Evolutionary conservation across 2,113 vertebrate genomes (phyloP), one percentile per base, ranked within the genome.

Genomic region (Cottus gobio): DNA sequence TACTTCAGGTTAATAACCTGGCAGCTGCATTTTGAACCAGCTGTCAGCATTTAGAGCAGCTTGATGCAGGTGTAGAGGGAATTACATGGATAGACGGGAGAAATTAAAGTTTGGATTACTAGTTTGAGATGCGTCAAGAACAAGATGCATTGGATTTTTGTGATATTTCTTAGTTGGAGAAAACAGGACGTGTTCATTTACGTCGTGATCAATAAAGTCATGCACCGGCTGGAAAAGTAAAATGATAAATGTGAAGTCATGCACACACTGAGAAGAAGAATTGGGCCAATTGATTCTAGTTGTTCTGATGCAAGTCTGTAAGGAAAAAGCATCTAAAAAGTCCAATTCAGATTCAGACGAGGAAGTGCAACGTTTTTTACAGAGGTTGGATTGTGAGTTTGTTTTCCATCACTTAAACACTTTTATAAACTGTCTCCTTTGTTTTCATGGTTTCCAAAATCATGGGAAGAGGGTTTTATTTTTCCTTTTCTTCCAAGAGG

Each of bases 341-440:
- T 72, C 68, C 9, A 61, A 2, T 46, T 79, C 50, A 63, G n/a
- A 84, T 46, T 64, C 2, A 79, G 50, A 52, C 4, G n/a, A 8
- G 15, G 22, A 64, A 79, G 39, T 8, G 80, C 28, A 80, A 75
- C 78, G 26, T n/a, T 1, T 44, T 24, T 65, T 24, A 91, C 87
- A 91, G 82, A 89, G 77, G 77, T 28, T 16, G 44, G 34, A 84
- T 86, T 89, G 82, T 89, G 31, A 80, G 44, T 39, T 77, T 87
- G 44, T 86, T 90, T 83, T 79, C 39, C 7, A 79, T 36, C 8
- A 60, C 37, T 37, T 44, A 15, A 44, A 44, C 13, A 44, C 42
- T 44, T 37, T 37, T 44, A 44, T 13, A 69, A 91, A 87, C 48
- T 66, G 75, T 77, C 36, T 22, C 20, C 54, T 85, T 82, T 90